phyloP scores from a whole-genome alignment of 2,113 vertebrate genomes.

The Salminus brasiliensis region DNA sequence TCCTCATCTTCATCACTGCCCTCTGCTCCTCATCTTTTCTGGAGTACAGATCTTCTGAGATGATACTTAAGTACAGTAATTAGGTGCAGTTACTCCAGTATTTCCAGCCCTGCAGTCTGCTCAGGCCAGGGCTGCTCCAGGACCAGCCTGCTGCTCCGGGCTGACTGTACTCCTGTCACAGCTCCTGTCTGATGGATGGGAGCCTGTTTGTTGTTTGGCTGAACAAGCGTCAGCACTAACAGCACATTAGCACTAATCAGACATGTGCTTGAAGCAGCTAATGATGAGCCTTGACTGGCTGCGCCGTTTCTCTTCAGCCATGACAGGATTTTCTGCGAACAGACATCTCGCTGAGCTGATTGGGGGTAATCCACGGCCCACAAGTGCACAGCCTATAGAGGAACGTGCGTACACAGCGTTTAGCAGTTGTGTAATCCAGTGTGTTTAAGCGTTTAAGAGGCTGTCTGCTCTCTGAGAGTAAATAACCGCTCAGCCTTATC shows the following conservation, averaged over 20 bases:
- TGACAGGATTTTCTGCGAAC: conserved; percentile 12
- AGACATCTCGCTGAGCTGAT: neutral
- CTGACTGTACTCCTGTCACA: neutral
- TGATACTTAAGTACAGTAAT: too few relatives aligned
- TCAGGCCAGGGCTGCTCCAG: too few relatives aligned
- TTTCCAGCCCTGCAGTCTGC: too few relatives aligned
- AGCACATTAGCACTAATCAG: conserved; percentile 33
- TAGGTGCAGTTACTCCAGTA: too few relatives aligned
- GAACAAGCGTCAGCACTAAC: conserved; percentile 3
- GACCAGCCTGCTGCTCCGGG: neutral
- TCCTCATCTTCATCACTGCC: too few relatives aligned
- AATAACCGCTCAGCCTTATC: neutral
- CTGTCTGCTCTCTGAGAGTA: neutral
- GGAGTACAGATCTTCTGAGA: too few relatives aligned
- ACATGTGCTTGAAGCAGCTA: conserved; percentile 22
- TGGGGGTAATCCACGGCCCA: neutral
- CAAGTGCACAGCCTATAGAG: neutral
- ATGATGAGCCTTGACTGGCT: conserved; percentile 33
- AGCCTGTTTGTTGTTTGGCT: conserved; percentile 13
- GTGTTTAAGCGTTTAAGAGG: neutral
- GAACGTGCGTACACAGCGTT: neutral
- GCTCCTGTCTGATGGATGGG: conserved; percentile 13
- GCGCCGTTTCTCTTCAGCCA: conserved; percentile 12
- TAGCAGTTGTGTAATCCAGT: neutral
- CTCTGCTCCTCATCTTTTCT: too few relatives aligned